Base-by-base conservation (phyloP, 2,797 vertebrate genomes). In the Hapalemur alaotrensis region DNA sequence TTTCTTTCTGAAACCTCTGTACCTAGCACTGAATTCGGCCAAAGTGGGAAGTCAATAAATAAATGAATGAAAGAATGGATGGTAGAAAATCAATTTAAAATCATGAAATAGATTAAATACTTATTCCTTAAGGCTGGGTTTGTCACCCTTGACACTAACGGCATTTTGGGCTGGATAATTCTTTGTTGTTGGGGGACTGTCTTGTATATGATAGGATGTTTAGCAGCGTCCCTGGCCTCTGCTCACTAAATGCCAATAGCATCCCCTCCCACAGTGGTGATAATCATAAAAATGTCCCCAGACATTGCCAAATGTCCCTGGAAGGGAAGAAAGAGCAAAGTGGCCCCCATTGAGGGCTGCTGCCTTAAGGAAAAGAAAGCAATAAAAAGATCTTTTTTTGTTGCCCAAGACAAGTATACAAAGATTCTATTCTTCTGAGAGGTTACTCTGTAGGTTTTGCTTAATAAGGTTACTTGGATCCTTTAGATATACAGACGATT, bases 361-460 rank as follows among this genome's bases (percentile, higher is more conserved):
- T 67, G 25, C 30, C 32, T 79, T 67, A 85, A 82, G 63, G 46
- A 59, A 89, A 93, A 89, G 30, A 30, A 70, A 92, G 41, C 80
- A 90, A 78, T 73, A 69, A 78, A 70, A 78, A 79, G 20, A 73
- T 57, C 9, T 61, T 87, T 35, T 41, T 61, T 30, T 85, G 17
- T 54, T 79, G 43, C 25, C 73, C 48, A 82, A 67, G 12, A 69
- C 52, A 87, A 70, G 43, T 59, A 7, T 25, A 14, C 32, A 57
- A 57, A 65, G 63, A 97, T 80, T 93, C 82, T 59, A 91, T 63
- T 90, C 61, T 43, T 70, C 73, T 70, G 50, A 69, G 48, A 89
- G 81, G 43, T 79, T 81, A 75, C 79, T 91, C 54, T 61, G 5
- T 38, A 73, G 73, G 75, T 81, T 94, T 88, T 69, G 25, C 61